These are phyloP conservation scores for Penaeus japonicus DNA, from an alignment of 1,140 invertebrate genomes.

Conservation along the genomic window DNA sequence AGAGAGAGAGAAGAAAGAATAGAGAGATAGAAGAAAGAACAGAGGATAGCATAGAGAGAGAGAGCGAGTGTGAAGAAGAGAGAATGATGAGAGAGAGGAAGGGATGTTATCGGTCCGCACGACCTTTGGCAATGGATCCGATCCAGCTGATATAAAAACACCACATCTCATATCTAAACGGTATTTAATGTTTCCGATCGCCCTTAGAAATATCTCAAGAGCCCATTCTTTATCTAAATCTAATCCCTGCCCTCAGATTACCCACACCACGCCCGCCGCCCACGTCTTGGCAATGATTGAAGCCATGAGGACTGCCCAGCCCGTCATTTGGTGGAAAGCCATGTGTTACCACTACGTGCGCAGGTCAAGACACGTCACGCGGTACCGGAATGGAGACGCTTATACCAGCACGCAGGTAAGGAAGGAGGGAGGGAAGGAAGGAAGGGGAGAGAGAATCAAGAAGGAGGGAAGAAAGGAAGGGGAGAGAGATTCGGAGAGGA, in stretches of 20 bases:
- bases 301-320: constrained; percentile 76
- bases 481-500: background rate
- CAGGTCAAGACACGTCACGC: constrained; percentile 77
- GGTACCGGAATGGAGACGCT: constrained; percentile 83
- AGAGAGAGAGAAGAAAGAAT: background rate
- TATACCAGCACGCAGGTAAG: constrained; percentile 78
- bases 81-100: background rate
- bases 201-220: background rate
- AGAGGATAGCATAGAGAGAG: background rate
- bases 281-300: constrained; percentile 75
- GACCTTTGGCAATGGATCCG: too few relatives aligned
- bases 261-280: constrained; percentile 68
- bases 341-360: constrained; percentile 87
- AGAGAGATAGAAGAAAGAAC: background rate
- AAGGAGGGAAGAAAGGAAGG: background rate
- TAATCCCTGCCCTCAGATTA: constrained; percentile 58
- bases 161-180: too few relatives aligned
- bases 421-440: background rate
- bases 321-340: constrained; percentile 89
- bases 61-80: constrained; percentile 20
- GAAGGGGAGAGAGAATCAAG: background rate
- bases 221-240: background rate
- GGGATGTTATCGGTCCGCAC: background rate
- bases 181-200: rapidly evolving
- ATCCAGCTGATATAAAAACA: too few relatives aligned